Base-by-base conservation (phyloP, 2,888 invertebrate genomes). In the Lasioglossum villosulum region DNA sequence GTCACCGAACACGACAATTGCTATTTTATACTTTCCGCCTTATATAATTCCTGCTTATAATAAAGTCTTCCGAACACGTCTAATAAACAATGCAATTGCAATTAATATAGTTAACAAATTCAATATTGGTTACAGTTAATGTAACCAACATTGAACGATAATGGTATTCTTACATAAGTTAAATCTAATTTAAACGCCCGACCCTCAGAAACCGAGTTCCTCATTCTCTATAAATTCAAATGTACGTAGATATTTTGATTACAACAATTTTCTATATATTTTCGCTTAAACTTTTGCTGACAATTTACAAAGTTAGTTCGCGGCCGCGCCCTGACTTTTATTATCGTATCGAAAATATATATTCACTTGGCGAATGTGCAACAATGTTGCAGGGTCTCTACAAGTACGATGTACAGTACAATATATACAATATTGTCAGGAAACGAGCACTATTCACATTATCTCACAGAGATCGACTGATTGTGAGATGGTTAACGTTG, bases 171-270 rank as follows among this genome's bases (percentile, higher is more conserved):
- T 84, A 83, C n/a, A 78, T 83, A 84, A 84, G 75, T 39, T 83
- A 71, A 71, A 78, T 84, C 83, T 84, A 83, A 83, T 83, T 83
- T 83, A 71, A 75, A 78, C 78, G 19, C 30, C 8, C 16, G 83
- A 83, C 66, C 84, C 78, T 83, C 83, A 8, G 37, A 30, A 72
- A 68, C 27, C 5, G 52, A 52, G 52, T 78, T 79, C 56, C 79
- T 83, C 79, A 75, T 79, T 79, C 56, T 83, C 75, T 83, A 75
- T 79, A 73, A 63, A 79, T 83, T 48, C 39, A 68, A 68, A 68
- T 39, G 37, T 59, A 30, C 14, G 4, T 34, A 34, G 2, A 3
- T 39, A 4, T 70, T 39, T n/a, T 39, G 14, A 39, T 70, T 39
- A n/a, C 4, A 12, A 39, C 14, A 6, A 4, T 37, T 70, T 14